These are phyloP conservation scores for Papilio glaucus DNA, from an alignment of 1,140 invertebrate species.

Conservation along the genomic window DNA sequence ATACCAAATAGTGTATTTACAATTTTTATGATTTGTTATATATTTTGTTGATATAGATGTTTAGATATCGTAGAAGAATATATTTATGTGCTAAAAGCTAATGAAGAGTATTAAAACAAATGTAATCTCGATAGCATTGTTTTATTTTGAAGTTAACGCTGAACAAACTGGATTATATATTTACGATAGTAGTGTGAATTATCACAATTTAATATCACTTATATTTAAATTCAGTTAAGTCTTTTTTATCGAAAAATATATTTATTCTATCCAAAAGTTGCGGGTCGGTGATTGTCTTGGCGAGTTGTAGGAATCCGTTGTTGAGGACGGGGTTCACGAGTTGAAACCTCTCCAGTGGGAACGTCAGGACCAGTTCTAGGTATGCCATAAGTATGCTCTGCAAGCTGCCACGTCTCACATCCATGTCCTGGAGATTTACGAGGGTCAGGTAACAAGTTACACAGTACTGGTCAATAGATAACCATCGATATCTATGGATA, in stretches of 20 bases:
- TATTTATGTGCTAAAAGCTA: constrained; percentile 62
- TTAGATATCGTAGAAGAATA: constrained; percentile 61
- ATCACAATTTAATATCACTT: constrained; percentile 72
- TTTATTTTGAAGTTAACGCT: constrained; percentile 74
- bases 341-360: constrained; percentile 83
- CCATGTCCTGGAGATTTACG: constrained; percentile 79
- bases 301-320: constrained; percentile 82
- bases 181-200: constrained; percentile 53
- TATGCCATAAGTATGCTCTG: constrained; percentile 85
- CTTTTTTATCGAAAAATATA: constrained; percentile 80
- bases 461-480: no score
- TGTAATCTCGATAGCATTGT: constrained; percentile 57
- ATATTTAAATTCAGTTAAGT: constrained; percentile 70
- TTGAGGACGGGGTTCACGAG: constrained; percentile 82
- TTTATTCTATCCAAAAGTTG: constrained; percentile 78
- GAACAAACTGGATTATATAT: constrained; percentile 68
- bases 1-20: constrained; percentile 74
- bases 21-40: constrained; percentile 65
- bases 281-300: constrained; percentile 82
- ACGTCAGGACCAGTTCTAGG: constrained; percentile 83
- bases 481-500: no score
- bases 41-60: constrained; percentile 69
- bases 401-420: constrained; percentile 83
- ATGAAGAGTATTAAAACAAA: constrained; percentile 62
- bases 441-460: no score